Evolutionary conservation across 1,140 invertebrate genomes (phyloP).

Genomic region (Cheumatopsyche charites): DNA sequence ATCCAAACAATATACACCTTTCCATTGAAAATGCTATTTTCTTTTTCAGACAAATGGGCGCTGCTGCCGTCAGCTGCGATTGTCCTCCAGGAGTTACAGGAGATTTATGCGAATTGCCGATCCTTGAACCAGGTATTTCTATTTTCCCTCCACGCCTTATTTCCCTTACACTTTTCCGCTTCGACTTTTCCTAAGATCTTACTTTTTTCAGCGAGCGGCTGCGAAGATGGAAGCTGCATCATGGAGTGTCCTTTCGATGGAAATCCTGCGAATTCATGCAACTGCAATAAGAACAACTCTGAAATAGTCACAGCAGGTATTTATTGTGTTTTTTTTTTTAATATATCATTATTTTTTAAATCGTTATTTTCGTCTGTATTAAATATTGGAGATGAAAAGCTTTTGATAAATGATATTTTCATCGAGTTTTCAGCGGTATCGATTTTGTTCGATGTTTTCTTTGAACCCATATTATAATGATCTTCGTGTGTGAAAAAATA

Average conservation of each 20-base stretch:
- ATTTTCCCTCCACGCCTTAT: background rate
- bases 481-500: too few species aligned
- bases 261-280: slow-evolving; percentile 51
- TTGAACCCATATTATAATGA: too few species aligned
- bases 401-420: too few species aligned
- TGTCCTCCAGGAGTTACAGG: slow-evolving; percentile 70
- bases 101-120: slow-evolving; percentile 69
- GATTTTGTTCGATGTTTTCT: too few species aligned
- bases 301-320: slow-evolving; percentile 42
- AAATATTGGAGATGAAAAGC: too few species aligned
- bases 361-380: too few species aligned
- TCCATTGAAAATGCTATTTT: too few species aligned
- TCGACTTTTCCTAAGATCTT: too few species aligned
- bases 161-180: too few species aligned
- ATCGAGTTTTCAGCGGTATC: too few species aligned
- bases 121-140: slow-evolving; percentile 57
- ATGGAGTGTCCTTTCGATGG: slow-evolving; percentile 51
- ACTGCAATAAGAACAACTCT: slow-evolving; percentile 47
- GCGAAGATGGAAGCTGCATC: slow-evolving; percentile 50
- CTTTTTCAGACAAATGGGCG: slow-evolving; percentile 71
- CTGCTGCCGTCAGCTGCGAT: slow-evolving; percentile 70
- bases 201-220: slow-evolving; percentile 49
- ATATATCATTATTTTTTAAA: background rate
- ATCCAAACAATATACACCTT: too few species aligned
- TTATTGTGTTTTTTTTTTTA: background rate